Evolutionary conservation across 2,797 vertebrate genomes (phyloP).

Genomic region (Arrhamphus sclerolepis): DNA sequence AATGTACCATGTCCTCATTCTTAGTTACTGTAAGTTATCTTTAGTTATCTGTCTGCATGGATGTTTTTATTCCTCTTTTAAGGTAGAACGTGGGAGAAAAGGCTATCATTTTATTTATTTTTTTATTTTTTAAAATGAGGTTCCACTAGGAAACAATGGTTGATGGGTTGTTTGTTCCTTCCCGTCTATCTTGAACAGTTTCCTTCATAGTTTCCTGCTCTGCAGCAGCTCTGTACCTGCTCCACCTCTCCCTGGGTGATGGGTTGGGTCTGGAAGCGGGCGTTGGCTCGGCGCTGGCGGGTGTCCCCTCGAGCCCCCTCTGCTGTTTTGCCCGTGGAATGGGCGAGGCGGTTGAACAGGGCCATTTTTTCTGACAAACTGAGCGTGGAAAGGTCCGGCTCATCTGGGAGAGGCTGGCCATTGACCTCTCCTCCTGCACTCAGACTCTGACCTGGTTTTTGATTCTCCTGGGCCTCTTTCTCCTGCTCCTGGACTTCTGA

Average conservation of each 20-base stretch:
- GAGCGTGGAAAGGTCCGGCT: constrained; percentile 91
- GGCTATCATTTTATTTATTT: too few relatives aligned
- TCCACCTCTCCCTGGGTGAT: constrained; percentile 95
- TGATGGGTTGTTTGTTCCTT: too few relatives aligned
- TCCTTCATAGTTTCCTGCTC: too few relatives aligned
- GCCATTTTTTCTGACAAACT: constrained; percentile 97
- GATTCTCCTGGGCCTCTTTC: constrained; percentile 31
- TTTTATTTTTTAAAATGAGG: too few relatives aligned
- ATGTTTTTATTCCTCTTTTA: too few relatives aligned
- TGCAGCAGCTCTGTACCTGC: constrained; percentile 79
- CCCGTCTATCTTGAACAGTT: too few relatives aligned
- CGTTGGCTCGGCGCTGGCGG: constrained; percentile 86
- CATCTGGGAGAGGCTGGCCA: constrained; percentile 66
- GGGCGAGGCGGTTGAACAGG: constrained; percentile 92
- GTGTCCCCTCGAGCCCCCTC: constrained; percentile 77
- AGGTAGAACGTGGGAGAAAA: too few relatives aligned
- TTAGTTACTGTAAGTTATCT: too few relatives aligned
- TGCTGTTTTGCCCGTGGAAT: constrained; percentile 61
- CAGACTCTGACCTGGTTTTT: constrained; percentile 29
- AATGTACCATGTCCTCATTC: too few relatives aligned
- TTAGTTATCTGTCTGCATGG: too few relatives aligned
- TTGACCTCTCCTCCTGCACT: constrained; percentile 37
- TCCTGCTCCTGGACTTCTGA: constrained; percentile 78
- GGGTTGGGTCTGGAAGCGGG: constrained; percentile 96
- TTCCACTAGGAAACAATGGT: too few relatives aligned